Base-by-base conservation (phyloP, 2,888 invertebrate genomes). In the Xestia ashworthii region DNA sequence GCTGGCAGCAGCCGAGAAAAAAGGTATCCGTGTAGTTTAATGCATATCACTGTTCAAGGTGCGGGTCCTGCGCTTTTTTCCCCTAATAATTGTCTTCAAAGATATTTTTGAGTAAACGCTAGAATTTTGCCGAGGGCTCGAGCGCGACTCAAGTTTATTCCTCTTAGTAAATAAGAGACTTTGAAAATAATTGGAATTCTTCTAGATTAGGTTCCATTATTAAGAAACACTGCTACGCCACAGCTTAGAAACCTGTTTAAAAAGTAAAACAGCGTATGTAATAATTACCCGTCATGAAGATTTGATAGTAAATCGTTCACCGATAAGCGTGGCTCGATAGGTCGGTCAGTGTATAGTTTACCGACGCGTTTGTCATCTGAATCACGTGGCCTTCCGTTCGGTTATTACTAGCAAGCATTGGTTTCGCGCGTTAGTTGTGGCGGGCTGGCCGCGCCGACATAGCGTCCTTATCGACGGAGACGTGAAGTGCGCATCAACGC, bases 341-440 rank as follows among this genome's bases (percentile, higher is more conserved):
- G 91, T 92, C 85, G 76, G 83, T 79, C 93, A 93, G 89, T 91
- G 89, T 90, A 91, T 89, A 91, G 92, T 93, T 91, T 89, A 89
- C 90, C 82, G 93, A 91, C 92, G 93, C 93, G 94, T 95, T 94
- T 95, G 95, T 95, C 95, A 95, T 95, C 94, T 92, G 93, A 92
- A 95, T 96, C 96, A 96, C 96, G 95, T 95, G 96, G 94, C 93
- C 93, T 93, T 93, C 94, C 93, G 92, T 91, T 93, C 92, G 93
- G 93, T 94, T 95, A 94, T 94, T 94, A 93, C 93, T 91, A 92
- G 93, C 92, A 89, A 90, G 90, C 91, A 91, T 89, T 91, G 92
- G 92, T 93, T 92, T 93, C 91, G 93, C 93, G 95, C 95, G 95
- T 95, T 95, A 96, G 95, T 96, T 92, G 95, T 91, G 92, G 91